Percentiles rank a stretch among this genome's conserved stretches.
phyloP scores from a whole-genome alignment of 2,888 invertebrate species.

The Dexiosoma caninum region DNA sequence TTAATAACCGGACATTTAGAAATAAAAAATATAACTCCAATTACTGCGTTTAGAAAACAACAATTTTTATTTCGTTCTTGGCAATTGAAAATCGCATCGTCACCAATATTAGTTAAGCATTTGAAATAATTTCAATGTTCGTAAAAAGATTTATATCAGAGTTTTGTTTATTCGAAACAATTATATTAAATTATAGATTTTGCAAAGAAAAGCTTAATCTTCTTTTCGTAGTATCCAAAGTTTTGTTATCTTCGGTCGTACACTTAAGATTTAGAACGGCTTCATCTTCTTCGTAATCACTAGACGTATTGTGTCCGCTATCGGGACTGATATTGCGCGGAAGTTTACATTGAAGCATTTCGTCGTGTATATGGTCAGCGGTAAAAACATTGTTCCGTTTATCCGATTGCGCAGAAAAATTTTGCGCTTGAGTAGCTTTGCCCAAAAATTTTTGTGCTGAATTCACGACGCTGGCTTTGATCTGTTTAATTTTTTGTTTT shows the following conservation, averaged over 20 bases:
- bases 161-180: background rate
- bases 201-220: constrained; percentile 79
- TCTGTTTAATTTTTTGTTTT: constrained; percentile 71
- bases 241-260: constrained; percentile 40
- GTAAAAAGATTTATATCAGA: constrained; percentile 33
- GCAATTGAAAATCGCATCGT: constrained; percentile 6
- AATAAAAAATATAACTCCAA: background rate
- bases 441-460: constrained; percentile 72
- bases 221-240: constrained; percentile 69
- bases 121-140: background rate
- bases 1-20: no score
- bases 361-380: constrained; percentile 20
- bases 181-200: constrained; percentile 79
- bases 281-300: constrained; percentile 67
- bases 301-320: constrained; percentile 76
- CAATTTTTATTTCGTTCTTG: background rate
- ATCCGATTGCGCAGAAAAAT: constrained; percentile 2
- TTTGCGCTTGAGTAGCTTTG: constrained; percentile 10
- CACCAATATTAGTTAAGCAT: constrained; percentile 28
- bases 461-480: constrained; percentile 69
- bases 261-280: constrained; percentile 42
- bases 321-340: constrained; percentile 73
- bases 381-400: constrained; percentile 19
- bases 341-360: constrained; percentile 20
- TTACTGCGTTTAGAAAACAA: background rate